Evolutionary conservation across 2,888 invertebrate species (phyloP), one percentile per base, ranked within the genome.

Genomic region (Invenusta paracnida): DNA sequence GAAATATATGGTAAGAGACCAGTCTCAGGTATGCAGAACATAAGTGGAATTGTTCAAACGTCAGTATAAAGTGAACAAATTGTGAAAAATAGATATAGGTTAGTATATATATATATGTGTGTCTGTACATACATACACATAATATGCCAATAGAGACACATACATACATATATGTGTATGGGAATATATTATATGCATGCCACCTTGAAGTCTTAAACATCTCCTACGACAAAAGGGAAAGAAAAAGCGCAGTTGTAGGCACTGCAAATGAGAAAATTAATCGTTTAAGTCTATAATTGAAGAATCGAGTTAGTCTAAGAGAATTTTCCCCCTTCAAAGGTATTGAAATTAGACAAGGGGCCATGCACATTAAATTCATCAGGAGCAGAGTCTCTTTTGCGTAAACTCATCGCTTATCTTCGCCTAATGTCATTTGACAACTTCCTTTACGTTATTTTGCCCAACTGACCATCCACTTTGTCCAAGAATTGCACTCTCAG

Each of bases 251-350:
- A 25, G 73, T 25, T 73, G 73, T 73, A 23, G 73, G 73, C 23
- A 73, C 27, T 23, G 73, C 17, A 73, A 73, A 73, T 73, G 73
- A 73, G 73, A 73, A 73, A 73, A 73, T 73, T 73, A 73, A 73
- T 73, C 73, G 73, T 73, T 73, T 73, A 73, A 73, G 73, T 73
- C 73, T 73, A 73, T 73, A 73, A 73, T 73, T 73, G 73, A 73
- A 23, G 73, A 73, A 73, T 73, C 73, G 73, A 73, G 73, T 73
- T 73, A 73, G 73, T 73, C 73, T 73, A 73, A 73, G 25, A 73
- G 73, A 73, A 73, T 73, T 73, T 73, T 5, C 27, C 73, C 23
- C 73, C 73, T 73, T 73, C 73, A 73, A 73, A 73, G 73, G 73
- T 73, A 73, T 73, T 73, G 73, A 73, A 73, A 73, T 73, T 73